phyloP scores from a whole-genome alignment of 1,140 invertebrate species.

The Drosophila arizonae region DNA sequence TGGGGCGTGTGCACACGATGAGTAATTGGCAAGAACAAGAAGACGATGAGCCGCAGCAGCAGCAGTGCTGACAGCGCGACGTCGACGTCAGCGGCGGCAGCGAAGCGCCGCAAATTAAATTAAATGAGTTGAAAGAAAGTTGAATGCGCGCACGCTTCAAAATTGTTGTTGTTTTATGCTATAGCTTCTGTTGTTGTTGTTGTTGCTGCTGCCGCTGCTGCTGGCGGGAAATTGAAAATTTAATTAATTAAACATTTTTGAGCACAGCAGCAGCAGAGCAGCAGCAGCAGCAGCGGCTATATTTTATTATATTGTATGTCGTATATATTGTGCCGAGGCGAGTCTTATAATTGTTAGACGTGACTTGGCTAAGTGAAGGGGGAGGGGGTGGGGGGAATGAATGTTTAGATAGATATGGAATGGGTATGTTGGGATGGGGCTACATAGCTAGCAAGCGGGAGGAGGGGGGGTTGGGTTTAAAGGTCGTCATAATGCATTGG shows the following conservation, averaged over 20 bases:
- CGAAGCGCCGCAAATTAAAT: slow-evolving; percentile 79
- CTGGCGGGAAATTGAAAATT: slow-evolving; percentile 75
- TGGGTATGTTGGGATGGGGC: background rate
- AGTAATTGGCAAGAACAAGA: slow-evolving; percentile 75
- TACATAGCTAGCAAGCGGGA: background rate
- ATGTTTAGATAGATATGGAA: background rate
- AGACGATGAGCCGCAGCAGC: slow-evolving; percentile 48
- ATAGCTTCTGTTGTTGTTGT: slow-evolving; percentile 40
- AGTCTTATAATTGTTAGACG: slow-evolving; percentile 68
- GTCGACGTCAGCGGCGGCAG: slow-evolving; percentile 36
- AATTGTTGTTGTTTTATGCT: slow-evolving; percentile 59
- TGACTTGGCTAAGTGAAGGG: background rate
- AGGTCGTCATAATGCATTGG: slow-evolving; percentile 52
- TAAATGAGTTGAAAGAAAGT: slow-evolving; percentile 82
- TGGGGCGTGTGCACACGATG: slow-evolving; percentile 79
- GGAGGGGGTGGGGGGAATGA: no score
- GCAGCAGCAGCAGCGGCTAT: slow-evolving; percentile 47
- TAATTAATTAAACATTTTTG: slow-evolving; percentile 82
- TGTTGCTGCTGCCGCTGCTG: slow-evolving; percentile 33
- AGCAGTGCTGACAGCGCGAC: slow-evolving; percentile 3
- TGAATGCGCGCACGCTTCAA: slow-evolving; percentile 77
- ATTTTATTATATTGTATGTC: slow-evolving; percentile 66
- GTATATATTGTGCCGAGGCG: slow-evolving; percentile 29
- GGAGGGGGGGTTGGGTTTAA: slow-evolving; percentile 10
- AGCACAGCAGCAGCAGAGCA: slow-evolving; percentile 41